Conservation (phyloP, 1,140 invertebrate genomes). For the Kradibia gibbosae region DNA sequence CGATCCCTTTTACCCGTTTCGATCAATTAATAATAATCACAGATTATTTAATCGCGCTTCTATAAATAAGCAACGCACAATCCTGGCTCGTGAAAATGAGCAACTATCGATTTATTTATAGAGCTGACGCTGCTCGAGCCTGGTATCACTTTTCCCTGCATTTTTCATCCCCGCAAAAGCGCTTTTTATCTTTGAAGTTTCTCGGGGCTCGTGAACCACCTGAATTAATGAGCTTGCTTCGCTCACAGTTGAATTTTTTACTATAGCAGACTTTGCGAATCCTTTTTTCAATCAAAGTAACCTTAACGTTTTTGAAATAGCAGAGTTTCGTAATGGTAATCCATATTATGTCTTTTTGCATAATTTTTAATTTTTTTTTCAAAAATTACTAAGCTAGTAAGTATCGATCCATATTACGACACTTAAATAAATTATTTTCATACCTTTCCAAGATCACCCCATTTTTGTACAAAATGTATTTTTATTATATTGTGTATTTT, state of each 20-base stretch:
- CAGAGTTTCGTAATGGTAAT: background rate
- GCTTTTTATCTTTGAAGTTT: too few species aligned
- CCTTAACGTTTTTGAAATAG: background rate
- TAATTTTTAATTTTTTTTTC: too few species aligned
- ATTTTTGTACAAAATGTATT: background rate
- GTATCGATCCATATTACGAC: background rate
- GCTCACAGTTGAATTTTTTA: background rate
- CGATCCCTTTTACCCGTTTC: constrained; percentile 63
- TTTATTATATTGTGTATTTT: too few species aligned
- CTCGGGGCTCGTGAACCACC: too few species aligned
- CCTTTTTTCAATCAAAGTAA: background rate
- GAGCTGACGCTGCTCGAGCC: constrained; percentile 53
- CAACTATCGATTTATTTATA: constrained; percentile 62
- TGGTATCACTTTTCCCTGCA: constrained; percentile 26
- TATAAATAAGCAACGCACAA: constrained; percentile 64
- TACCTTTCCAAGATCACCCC: background rate
- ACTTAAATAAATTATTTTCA: constrained; percentile 7
- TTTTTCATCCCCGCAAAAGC: background rate
- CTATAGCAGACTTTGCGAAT: background rate
- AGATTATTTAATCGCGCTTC: constrained; percentile 17
- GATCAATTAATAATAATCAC: constrained; percentile 49
- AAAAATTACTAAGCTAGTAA: too few species aligned
- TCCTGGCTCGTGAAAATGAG: background rate
- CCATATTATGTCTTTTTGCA: too few species aligned
- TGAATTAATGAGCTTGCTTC: too few species aligned